Percentiles rank a stretch among this genome's conserved stretches.
Evolutionary conservation across 1,140 invertebrate species (phyloP).

Genomic region (Apis dorsata): DNA sequence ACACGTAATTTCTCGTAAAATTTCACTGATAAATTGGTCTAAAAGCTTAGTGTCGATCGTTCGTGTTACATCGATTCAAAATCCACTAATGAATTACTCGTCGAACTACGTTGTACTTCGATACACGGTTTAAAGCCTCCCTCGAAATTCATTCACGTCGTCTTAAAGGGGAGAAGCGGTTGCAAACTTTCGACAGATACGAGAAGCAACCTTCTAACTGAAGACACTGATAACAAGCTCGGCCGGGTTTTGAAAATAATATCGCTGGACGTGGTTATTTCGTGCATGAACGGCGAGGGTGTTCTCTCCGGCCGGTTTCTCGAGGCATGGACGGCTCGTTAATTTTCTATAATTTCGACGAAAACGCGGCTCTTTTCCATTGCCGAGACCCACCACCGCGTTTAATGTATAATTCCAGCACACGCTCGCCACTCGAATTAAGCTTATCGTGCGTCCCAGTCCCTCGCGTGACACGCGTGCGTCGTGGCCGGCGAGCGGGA

Average conservation of each 20-base stretch:
- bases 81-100: not conserved
- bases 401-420: constrained; percentile 35
- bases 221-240: not conserved
- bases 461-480: constrained; percentile 18
- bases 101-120: not conserved
- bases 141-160: constrained; percentile 10
- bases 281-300: constrained; percentile 8
- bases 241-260: not conserved
- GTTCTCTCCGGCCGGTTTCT: not conserved
- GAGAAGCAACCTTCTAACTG: not conserved
- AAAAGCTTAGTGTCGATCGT: no score
- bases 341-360: constrained; percentile 38
- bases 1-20: no score
- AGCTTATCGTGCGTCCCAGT: constrained; percentile 20
- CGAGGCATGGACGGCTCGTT: constrained; percentile 5
- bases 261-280: not conserved
- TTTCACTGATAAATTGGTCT: no score
- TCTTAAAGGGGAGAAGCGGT: constrained; percentile 31
- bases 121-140: not conserved
- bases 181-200: not conserved
- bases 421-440: constrained; percentile 25
- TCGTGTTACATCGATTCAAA: not conserved
- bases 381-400: no score
- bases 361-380: not conserved
- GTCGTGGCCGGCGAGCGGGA: not conserved